A percentile compares a stretch with the other conserved stretches of the same genome.
phyloP scores from a whole-genome alignment of 2,797 vertebrate species.

The Anas georgica region DNA sequence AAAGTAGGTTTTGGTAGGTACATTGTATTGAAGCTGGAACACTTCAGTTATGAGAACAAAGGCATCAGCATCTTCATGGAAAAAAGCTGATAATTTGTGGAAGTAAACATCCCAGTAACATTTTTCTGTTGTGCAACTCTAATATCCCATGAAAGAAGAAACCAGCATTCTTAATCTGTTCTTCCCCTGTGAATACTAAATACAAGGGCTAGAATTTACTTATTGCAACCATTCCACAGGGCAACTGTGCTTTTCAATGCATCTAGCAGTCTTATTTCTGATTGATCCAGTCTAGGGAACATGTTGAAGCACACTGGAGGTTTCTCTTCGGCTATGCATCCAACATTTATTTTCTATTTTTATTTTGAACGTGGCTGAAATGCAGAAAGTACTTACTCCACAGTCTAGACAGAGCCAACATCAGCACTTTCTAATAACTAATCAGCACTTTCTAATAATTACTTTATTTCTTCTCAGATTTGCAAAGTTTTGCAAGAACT shows the following conservation, averaged over 20 bases:
- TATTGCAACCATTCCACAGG: constrained; percentile 3
- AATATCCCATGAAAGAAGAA: constrained; percentile 31
- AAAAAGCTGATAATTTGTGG: neutral
- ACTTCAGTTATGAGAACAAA: neutral
- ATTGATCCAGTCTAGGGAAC: neutral
- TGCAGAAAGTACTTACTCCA: neutral
- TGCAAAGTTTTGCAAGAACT: neutral
- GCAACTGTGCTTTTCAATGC: neutral
- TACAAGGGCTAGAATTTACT: constrained; percentile 3
- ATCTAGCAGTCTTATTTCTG: neutral
- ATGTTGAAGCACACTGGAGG: neutral
- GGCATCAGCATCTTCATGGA: neutral
- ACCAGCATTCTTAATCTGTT: neutral
- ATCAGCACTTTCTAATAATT: neutral
- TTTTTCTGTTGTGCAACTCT: neutral
- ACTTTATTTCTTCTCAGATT: neutral
- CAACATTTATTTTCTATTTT: neutral
- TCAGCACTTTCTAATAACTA: constrained; percentile 24
- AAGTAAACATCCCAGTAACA: neutral
- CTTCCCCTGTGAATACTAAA: constrained; percentile 16
- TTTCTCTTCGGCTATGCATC: neutral
- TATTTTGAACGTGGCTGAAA: neutral
- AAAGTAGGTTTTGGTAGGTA: neutral
- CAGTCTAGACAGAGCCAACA: neutral
- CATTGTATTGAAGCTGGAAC: neutral